Percentiles rank a stretch among this genome's conserved stretches.
These are phyloP conservation scores for Gavialis gangeticus DNA, from an alignment of 2,113 vertebrate species.

Conservation along the genomic window DNA sequence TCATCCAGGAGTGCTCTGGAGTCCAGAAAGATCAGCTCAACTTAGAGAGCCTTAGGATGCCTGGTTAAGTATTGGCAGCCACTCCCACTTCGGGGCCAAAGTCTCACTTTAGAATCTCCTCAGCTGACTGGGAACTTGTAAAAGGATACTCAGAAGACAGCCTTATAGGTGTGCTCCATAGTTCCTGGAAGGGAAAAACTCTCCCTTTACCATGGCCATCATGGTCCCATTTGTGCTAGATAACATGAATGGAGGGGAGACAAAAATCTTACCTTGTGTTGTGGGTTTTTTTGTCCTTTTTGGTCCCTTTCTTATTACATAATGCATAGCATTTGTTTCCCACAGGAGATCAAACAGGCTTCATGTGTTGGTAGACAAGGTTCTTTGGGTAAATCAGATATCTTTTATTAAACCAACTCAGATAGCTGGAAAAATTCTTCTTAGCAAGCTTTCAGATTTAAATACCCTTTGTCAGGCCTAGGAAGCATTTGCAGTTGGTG, in stretches of 20 bases:
- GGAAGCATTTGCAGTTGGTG: too few species aligned
- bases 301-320: background rate
- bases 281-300: background rate
- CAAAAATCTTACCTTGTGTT: background rate
- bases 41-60: background rate
- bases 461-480: too few species aligned
- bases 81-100: background rate
- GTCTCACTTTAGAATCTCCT: background rate
- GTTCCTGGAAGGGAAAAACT: background rate
- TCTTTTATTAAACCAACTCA: too few species aligned
- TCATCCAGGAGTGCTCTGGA: background rate
- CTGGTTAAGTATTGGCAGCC: accelerated
- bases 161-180: background rate
- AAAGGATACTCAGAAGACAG: background rate
- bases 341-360: background rate
- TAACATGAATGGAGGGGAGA: background rate
- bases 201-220: background rate
- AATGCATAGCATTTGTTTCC: background rate
- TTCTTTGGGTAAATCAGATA: too few species aligned
- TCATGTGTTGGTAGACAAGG: background rate
- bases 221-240: background rate
- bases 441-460: too few species aligned
- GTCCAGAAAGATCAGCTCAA: background rate
- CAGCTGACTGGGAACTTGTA: background rate
- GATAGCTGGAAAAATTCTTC: too few species aligned